A percentile compares a stretch with the other conserved stretches of the same genome.
These are phyloP conservation scores for Apamea sordens DNA, from an alignment of 2,888 invertebrate genomes.

Conservation along the genomic window DNA sequence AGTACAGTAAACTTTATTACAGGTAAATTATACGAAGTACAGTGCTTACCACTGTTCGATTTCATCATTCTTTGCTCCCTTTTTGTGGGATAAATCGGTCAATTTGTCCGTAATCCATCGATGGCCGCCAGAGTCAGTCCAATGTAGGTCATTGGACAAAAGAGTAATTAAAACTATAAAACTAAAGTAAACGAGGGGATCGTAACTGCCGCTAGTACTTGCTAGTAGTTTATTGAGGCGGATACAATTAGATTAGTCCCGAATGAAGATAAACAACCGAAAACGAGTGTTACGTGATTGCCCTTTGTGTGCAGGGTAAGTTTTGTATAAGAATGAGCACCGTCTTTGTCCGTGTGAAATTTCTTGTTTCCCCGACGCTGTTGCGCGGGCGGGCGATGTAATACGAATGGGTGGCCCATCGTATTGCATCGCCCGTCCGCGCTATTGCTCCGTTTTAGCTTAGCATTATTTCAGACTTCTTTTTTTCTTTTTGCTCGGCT, in stretches of 20 bases:
- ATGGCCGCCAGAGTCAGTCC: not conserved
- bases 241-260: constrained; percentile 41
- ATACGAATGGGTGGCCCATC: no score
- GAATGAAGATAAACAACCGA: constrained; percentile 34
- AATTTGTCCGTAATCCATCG: constrained; percentile 24
- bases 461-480: no score
- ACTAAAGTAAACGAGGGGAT: constrained; percentile 27
- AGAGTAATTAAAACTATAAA: constrained; percentile 54
- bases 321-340: not conserved
- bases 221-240: constrained; percentile 23
- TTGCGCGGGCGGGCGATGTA: no score
- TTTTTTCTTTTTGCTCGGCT: no score
- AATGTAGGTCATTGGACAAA: constrained; percentile 40
- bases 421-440: no score
- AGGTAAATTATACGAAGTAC: no score
- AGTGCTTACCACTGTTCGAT: not conserved
- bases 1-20: no score
- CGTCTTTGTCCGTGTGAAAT: no score
- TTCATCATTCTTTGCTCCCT: not conserved
- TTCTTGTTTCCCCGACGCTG: no score
- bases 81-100: not conserved
- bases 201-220: constrained; percentile 20
- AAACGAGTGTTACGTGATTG: constrained; percentile 3
- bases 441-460: no score
- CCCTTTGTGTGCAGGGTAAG: not conserved